Evolutionary conservation across 1,140 invertebrate genomes (phyloP).

Genomic region (Ceratina calcarata): DNA sequence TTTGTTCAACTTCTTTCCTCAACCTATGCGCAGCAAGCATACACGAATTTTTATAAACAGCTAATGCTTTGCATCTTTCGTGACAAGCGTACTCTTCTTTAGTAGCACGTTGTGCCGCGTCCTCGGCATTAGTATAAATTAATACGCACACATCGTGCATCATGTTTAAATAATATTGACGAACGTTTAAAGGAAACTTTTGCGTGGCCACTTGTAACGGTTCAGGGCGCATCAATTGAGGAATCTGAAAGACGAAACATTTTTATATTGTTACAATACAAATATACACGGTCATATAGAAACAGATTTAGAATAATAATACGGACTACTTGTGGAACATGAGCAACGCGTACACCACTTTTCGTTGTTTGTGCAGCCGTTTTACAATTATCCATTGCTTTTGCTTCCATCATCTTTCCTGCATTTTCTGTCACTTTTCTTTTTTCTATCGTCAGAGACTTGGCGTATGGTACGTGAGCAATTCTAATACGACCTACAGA

Average conservation of each 20-base stretch:
- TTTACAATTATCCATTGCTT: slow-evolving; percentile 73
- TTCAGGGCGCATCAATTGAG: slow-evolving; percentile 79
- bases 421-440: slow-evolving; percentile 80
- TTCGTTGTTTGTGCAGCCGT: slow-evolving; percentile 87
- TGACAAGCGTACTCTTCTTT: slow-evolving; percentile 90
- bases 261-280: no score
- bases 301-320: not conserved
- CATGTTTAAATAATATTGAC: slow-evolving; percentile 91
- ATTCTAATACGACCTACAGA: slow-evolving; percentile 79
- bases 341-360: slow-evolving; percentile 85
- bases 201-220: slow-evolving; percentile 87
- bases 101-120: slow-evolving; percentile 84
- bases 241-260: slow-evolving; percentile 69
- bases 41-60: slow-evolving; percentile 92
- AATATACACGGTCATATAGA: no score
- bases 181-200: slow-evolving; percentile 91
- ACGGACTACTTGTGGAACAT: slow-evolving; percentile 81
- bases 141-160: slow-evolving; percentile 93
- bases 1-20: slow-evolving; percentile 84
- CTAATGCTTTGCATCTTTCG: slow-evolving; percentile 88
- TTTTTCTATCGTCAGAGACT: slow-evolving; percentile 82
- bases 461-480: slow-evolving; percentile 83
- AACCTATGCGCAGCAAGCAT: slow-evolving; percentile 89
- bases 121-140: slow-evolving; percentile 85
- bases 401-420: slow-evolving; percentile 66